Evolutionary conservation across 2,888 invertebrate genomes (phyloP), one percentile per base, ranked within the genome.

Genomic region (Andrena hattorfiana): DNA sequence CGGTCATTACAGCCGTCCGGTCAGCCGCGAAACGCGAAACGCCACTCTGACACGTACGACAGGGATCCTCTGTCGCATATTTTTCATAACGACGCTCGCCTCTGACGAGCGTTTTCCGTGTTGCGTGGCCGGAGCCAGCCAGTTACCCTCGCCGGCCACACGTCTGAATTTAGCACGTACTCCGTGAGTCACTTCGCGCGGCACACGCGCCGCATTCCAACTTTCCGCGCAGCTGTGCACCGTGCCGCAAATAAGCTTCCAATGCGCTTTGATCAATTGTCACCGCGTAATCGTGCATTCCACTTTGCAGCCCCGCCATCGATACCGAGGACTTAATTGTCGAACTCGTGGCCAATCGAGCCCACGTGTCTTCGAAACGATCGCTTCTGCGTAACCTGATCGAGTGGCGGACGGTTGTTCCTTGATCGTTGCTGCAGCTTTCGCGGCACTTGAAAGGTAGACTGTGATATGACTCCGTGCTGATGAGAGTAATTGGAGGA

Each of bases 191-290:
- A 91, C 83, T 85, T 86, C 84, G 77, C 87, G 87, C 80, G 86
- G 85, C 88, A 88, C 85, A 88, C 88, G 86, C 89, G 84, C 83
- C 89, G 84, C 89, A 87, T 88, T 87, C 90, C 89, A 68, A 81
- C 88, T 89, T 85, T 84, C 72, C 86, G 72, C 80, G 85, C 77
- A 85, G 85, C 84, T 88, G 89, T 78, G 75, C 75, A 86, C 42
- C 85, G 66, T 74, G 85, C 89, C 88, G 81, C 88, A 90, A 90
- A 91, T 91, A 90, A 90, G 87, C 83, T 83, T 64, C 85, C 76
- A 79, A 80, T 76, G 76, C 80, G 87, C 91, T 91, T 91, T 90
- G 91, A 90, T 89, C 91, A 87, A 91, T 91, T 92, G 86, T 90
- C 89, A 87, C 81, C 84, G 79, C 70, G 88, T 86, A 85, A 87